Base-by-base conservation (phyloP, 2,113 vertebrate genomes). In the Leptocoma aspasia region DNA sequence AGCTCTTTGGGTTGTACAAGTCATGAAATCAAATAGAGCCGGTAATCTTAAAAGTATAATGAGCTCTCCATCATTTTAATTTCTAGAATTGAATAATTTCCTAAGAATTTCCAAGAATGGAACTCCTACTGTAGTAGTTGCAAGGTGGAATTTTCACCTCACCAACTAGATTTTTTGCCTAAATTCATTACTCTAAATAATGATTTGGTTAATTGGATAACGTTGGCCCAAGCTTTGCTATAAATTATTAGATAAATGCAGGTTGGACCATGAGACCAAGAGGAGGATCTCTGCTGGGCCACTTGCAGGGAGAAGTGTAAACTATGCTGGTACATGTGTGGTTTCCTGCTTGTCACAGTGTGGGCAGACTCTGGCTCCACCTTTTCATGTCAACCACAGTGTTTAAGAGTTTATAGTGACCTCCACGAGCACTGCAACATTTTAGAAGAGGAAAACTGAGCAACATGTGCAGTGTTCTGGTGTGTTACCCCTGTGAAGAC, bases 341-440 rank as follows among this genome's bases (percentile, higher is more conserved):
- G 4, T 35, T 71, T 22, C 24, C 41, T 37, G 1, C 33, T 73
- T 27, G 24, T 16, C 44, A 18, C 0, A 0, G 4, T 9, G 4
- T 47, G 27, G 47, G 9, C 57, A 65, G 26, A 30, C 12, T 44
- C 41, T 42, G 39, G 11, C 8, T 87, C 41, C 24, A 27, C 4
- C 2, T 68, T 42, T 79, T 11, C 52, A 52, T 2, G 13, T 24
- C 20, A 49, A 20, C 7, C 10, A 65, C 5, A 41, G 28, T 8
- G 17, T 52, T 10, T 33, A 42, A 15, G 4, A 37, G 18, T 17
- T 45, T 35, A 75, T 2, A 59, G 19, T 23, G 27, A 82, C 24
- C 41, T 76, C 24, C 24, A n/a, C 3, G 28, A 88, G 16, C n/a
- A 41, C 8, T 19, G 17, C 1, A 23, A 42, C 39, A 41, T 37